These are phyloP conservation scores for Bombylius discolor DNA, from an alignment of 2,888 invertebrate genomes.

Conservation along the genomic window DNA sequence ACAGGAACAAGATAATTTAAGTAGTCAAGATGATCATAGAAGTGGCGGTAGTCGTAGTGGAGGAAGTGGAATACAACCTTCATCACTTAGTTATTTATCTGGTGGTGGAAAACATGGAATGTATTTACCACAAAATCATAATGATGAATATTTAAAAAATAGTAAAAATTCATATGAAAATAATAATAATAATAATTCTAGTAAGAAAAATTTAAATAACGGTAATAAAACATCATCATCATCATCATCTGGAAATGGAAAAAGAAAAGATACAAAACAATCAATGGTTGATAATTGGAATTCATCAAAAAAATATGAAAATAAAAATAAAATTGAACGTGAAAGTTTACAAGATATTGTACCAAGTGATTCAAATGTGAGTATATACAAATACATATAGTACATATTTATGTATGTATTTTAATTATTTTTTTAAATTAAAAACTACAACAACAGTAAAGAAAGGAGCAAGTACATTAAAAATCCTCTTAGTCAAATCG, in stretches of 20 bases:
- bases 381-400: neutral
- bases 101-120: slow-evolving; percentile 61
- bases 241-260: neutral
- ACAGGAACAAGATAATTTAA: neutral
- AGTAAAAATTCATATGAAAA: neutral
- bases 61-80: slow-evolving; percentile 21
- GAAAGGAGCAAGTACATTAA: neutral
- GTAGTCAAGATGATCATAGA: slow-evolving; percentile 17
- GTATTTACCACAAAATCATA: slow-evolving; percentile 44
- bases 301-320: neutral
- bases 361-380: neutral
- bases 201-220: too few relatives aligned
- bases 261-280: slow-evolving; percentile 5
- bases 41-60: too few relatives aligned
- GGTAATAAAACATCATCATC: too few relatives aligned
- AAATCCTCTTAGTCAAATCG: too few relatives aligned
- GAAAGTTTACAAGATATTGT: slow-evolving; percentile 11
- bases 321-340: neutral
- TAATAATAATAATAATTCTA: neutral
- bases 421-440: too few relatives aligned
- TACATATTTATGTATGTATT: too few relatives aligned
- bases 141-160: neutral
- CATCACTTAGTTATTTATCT: slow-evolving; percentile 44
- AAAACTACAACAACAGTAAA: neutral
- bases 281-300: neutral